Base-by-base conservation (phyloP, 2,888 invertebrate species). In the Spodoptera picta region DNA sequence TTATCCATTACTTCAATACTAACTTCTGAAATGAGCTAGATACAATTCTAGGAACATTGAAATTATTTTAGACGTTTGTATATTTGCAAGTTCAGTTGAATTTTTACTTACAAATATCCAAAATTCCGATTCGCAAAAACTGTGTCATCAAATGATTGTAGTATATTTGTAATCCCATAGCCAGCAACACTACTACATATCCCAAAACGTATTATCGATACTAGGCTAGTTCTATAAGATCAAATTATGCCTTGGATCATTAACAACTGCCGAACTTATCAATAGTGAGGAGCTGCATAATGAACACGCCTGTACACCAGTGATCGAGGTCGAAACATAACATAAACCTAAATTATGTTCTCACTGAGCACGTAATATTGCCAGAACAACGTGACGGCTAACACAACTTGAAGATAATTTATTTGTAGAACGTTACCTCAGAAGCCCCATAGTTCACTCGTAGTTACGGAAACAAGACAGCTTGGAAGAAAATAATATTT, bases 281-380 rank as follows among this genome's bases (percentile, higher is more conserved):
- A 73, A 73, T 67, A 64, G 31, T 6, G 41, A 54, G 11, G 64
- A 48, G 45, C 60, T 60, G 58, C 47, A 65, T 73, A 64, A 77
- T 61, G 57, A 64, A 49, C 55, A 45, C 55, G 52, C 43, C 63
- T 50, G 48, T 42, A 59, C 31, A 4, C 36, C 36, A 36, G 73
- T 79, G 79, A 65, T 77, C 79, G 79, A 54, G 45, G 48, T 45
- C 62, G 46, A 66, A 52, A 48, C 60, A 60, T 65, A 76, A 72
- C 64, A 73, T 79, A 60, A 73, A 70, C 66, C 69, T 73, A 68
- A 77, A 77, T 70, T 60, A 77, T 77, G 74, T 60, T 77, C 63
- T 63, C 59, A 55, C 49, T 19, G 61, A 69, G 71, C 70, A 65
- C 73, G 77, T 73, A 77, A 66, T 68, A 67, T 67, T 65, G 56